These are phyloP conservation scores for Tauraco erythrolophus DNA, from an alignment of 2,113 vertebrate species.

Conservation along the genomic window DNA sequence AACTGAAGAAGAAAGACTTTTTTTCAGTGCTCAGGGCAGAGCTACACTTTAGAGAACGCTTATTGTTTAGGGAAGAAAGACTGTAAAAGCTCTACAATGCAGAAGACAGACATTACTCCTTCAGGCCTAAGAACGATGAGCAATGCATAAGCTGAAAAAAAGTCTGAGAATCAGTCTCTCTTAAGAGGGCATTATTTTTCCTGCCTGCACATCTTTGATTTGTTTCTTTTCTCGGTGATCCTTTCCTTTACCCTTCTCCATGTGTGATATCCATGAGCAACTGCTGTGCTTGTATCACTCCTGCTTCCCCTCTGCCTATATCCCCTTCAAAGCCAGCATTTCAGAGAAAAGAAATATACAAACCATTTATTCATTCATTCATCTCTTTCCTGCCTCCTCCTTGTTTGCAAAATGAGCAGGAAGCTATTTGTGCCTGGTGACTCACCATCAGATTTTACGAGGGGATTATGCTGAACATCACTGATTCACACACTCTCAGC, in stretches of 20 bases:
- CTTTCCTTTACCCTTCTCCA: neutral
- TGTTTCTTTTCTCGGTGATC: neutral
- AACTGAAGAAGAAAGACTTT: neutral
- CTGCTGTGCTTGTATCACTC: neutral
- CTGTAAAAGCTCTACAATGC: neutral
- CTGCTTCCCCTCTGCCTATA: neutral
- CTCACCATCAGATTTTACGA: conserved; percentile 14
- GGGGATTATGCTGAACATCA: conserved; percentile 22
- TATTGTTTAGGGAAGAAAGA: neutral
- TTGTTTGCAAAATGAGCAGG: neutral
- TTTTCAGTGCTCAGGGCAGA: neutral
- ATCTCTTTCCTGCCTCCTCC: neutral
- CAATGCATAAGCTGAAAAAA: neutral
- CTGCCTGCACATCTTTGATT: rapidly evolving
- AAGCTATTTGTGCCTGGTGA: conserved; percentile 32
- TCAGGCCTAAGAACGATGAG: neutral
- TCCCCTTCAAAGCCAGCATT: neutral
- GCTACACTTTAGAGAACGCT: neutral
- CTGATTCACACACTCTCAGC: neutral
- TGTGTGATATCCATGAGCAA: neutral
- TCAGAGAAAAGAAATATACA: neutral
- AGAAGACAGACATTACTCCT: neutral
- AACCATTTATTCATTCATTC: neutral
- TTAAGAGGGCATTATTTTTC: neutral
- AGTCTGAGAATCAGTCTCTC: neutral